phyloP scores from a whole-genome alignment of 2,113 vertebrate genomes.

The Lathamus discolor region DNA sequence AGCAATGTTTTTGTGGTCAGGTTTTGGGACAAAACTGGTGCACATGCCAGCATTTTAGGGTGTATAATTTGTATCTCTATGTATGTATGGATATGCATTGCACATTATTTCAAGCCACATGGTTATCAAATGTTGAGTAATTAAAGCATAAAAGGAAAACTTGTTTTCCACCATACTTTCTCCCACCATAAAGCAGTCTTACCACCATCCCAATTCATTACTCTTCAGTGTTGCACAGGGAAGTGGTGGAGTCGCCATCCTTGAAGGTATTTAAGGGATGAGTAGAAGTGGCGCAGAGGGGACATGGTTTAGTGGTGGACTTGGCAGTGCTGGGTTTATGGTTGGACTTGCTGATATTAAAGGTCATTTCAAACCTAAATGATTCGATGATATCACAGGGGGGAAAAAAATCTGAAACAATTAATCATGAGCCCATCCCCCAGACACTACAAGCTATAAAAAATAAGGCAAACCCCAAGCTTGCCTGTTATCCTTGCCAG shows the following conservation, averaged over 20 bases:
- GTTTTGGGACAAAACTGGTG: not conserved
- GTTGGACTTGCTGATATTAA: not conserved
- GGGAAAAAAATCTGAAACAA: not conserved
- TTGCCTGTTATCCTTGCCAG: not conserved
- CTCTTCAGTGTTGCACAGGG: too few relatives aligned
- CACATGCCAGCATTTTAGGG: not conserved
- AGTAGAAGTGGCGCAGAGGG: not conserved
- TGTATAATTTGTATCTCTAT: not conserved
- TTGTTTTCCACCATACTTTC: not conserved
- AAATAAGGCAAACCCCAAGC: not conserved
- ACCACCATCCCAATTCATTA: not conserved
- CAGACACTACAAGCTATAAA: not conserved
- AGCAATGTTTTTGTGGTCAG: not conserved
- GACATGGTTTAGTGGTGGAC: not conserved
- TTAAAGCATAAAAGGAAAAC: not conserved
- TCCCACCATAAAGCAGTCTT: not conserved
- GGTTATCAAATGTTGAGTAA: not conserved
- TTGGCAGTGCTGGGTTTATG: not conserved
- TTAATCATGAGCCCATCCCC: not conserved
- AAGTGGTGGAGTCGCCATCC: not conserved
- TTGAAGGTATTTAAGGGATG: not conserved
- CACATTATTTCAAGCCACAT: not conserved
- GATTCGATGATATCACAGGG: not conserved
- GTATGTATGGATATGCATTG: not conserved
- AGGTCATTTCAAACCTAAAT: not conserved